Conservation (phyloP, 2,888 invertebrate species). For the Tinea pellionella region DNA sequence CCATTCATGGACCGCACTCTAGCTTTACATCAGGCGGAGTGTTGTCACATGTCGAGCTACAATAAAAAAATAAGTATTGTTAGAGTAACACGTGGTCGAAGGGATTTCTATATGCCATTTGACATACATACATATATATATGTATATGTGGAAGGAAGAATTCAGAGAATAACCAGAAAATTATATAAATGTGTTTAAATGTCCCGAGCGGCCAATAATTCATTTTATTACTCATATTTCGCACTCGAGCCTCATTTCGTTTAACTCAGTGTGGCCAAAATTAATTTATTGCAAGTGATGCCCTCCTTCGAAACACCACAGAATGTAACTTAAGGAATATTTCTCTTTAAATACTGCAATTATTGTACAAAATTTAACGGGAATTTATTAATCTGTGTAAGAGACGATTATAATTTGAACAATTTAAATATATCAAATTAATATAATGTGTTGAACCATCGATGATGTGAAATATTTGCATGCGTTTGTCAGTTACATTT, state of each 20-base stretch:
- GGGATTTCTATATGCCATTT: too few species aligned
- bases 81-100: too few species aligned
- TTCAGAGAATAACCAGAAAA: not conserved
- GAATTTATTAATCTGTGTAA: slow-evolving; percentile 15
- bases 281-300: slow-evolving; percentile 1
- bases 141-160: too few species aligned
- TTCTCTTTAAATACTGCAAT: not conserved
- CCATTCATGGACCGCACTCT: too few species aligned
- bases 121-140: too few species aligned
- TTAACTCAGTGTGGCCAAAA: slow-evolving; percentile 15
- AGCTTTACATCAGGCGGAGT: too few species aligned
- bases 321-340: not conserved
- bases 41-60: too few species aligned
- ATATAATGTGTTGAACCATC: not conserved
- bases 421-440: not conserved
- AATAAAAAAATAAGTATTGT: too few species aligned
- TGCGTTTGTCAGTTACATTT: not conserved
- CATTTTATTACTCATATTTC: slow-evolving; percentile 25
- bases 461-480: not conserved
- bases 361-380: not conserved
- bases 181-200: not conserved
- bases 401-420: not conserved
- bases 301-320: not conserved
- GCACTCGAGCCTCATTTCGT: slow-evolving; percentile 20
- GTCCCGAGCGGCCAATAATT: slow-evolving; percentile 14